Base-by-base conservation (phyloP, 2,888 invertebrate genomes). In the Aproaerema taeniolella region DNA sequence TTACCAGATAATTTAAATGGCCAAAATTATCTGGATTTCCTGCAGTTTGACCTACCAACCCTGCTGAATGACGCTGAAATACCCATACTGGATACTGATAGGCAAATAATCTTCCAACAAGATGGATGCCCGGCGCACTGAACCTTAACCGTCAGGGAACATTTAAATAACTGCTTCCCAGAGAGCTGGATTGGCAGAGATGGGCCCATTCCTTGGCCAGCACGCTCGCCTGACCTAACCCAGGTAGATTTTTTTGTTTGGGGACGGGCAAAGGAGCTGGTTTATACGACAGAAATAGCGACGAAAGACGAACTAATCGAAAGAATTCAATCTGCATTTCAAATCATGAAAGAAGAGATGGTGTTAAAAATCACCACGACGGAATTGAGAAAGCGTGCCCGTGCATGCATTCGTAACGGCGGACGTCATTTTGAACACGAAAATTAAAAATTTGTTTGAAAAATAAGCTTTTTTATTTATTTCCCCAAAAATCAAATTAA, bases 101-200 rank as follows among this genome's bases (percentile, higher is more conserved):
- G 20, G 8, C 5, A 20, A 20, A 8, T 20, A 4, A 20, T 20
- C 8, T 20, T 20, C 20, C 20, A 31, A 43, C n/a, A n/a, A n/a
- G n/a, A n/a, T n/a, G n/a, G n/a, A n/a, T n/a, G n/a, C n/a, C n/a
- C n/a, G n/a, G n/a, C 38, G 11, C 41, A 46, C 24, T 43, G 20
- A 31, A 32, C 33, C 1, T 28, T 41, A 34, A 38, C 10, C 24
- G 43, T 43, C 4, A 37, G 43, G 29, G 31, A 43, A 34, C 34
- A 41, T 12, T 9, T 46, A 7, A 20, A 41, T 11, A 39, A 37
- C 13, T 35, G 25, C 14, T 46, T 41, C 24, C 41, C 41, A 2
- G 4, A 37, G 3, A 35, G 33, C 25, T 46, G 43, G 37, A 42
- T 42, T 6, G 28, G 42, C 11, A 17, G 38, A 33, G 41, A 28